Percentiles rank a stretch among this genome's conserved stretches.
These are phyloP conservation scores for Ianthella basta DNA, from an alignment of 37 sponge, comb jelly and placozoan genomes.

Conservation along the genomic window DNA sequence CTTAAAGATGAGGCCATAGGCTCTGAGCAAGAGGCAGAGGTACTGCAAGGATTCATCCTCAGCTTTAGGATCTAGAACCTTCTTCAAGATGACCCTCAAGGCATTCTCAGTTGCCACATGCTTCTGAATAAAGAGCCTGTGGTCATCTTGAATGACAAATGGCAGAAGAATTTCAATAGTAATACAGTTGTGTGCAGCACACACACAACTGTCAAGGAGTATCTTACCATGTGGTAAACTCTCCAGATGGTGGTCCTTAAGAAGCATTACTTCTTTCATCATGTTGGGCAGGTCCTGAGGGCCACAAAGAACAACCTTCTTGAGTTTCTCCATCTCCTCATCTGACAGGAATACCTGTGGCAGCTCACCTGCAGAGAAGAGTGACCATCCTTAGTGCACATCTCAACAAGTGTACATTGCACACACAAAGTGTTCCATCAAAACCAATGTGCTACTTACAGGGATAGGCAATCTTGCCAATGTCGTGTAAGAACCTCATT, in stretches of 20 bases:
- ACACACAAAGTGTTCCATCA: background rate
- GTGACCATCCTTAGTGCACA: background rate
- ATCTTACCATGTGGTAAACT: background rate
- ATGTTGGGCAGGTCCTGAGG: conserved; percentile 51
- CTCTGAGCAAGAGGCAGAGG: conserved; percentile 47
- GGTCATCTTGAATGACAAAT: background rate
- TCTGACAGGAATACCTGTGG: conserved; percentile 36
- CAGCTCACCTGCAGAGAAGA: conserved; percentile 16
- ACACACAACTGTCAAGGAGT: background rate
- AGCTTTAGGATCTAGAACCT: background rate
- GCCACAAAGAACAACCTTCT: conserved; percentile 42
- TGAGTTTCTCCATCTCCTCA: conserved; percentile 29
- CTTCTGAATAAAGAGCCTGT: background rate
- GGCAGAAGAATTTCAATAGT: no score
- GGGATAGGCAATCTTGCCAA: conserved; percentile 31
- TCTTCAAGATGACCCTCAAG: conserved; percentile 30
- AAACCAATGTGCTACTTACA: background rate
- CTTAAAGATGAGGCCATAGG: conserved; percentile 54
- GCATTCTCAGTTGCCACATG: conserved; percentile 7
- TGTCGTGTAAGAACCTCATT: conserved; percentile 53
- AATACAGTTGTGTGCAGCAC: no score
- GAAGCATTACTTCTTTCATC: conserved; percentile 61
- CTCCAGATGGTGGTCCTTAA: conserved; percentile 15
- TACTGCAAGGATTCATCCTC: background rate
- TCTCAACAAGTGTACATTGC: no score